Percentiles rank a stretch among this genome's conserved stretches.
These are phyloP conservation scores for Mythimna albipuncta DNA, from an alignment of 2,888 invertebrate species.

Conservation along the genomic window DNA sequence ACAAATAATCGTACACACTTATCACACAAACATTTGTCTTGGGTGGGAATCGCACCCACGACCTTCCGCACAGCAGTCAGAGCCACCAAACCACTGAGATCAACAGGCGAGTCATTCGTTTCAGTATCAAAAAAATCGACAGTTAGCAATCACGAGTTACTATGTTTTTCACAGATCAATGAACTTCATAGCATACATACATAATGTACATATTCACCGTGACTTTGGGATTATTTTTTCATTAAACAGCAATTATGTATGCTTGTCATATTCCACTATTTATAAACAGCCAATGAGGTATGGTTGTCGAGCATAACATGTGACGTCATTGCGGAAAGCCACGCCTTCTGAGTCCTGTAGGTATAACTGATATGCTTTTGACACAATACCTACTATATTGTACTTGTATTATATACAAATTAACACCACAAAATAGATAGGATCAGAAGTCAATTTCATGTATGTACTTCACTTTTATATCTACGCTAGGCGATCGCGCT, in stretches of 20 bases:
- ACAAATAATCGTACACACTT: too few relatives aligned
- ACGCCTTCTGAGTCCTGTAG: conserved; percentile 51
- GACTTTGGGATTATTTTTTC: background rate
- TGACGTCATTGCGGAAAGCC: conserved; percentile 41
- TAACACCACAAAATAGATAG: too few relatives aligned
- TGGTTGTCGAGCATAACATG: conserved; percentile 6
- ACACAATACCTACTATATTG: conserved; percentile 14
- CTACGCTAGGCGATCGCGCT: too few relatives aligned
- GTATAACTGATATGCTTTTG: conserved; percentile 27
- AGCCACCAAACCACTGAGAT: too few relatives aligned
- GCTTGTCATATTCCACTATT: conserved; percentile 9
- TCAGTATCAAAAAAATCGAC: background rate
- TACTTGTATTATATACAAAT: background rate
- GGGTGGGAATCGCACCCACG: too few relatives aligned
- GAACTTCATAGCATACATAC: background rate
- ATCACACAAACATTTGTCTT: too few relatives aligned
- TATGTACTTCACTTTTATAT: too few relatives aligned
- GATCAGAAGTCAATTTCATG: too few relatives aligned
- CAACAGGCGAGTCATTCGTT: too few relatives aligned
- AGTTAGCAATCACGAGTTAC: background rate
- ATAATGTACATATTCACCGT: background rate
- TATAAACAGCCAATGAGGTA: conserved; percentile 18
- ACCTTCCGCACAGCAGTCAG: too few relatives aligned
- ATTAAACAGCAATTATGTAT: conserved; percentile 20
- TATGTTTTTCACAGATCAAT: conserved; percentile 3